Evolutionary conservation across 2,888 invertebrate genomes (phyloP), one percentile per base, ranked within the genome.

Genomic region (Matsumyia berberina): DNA sequence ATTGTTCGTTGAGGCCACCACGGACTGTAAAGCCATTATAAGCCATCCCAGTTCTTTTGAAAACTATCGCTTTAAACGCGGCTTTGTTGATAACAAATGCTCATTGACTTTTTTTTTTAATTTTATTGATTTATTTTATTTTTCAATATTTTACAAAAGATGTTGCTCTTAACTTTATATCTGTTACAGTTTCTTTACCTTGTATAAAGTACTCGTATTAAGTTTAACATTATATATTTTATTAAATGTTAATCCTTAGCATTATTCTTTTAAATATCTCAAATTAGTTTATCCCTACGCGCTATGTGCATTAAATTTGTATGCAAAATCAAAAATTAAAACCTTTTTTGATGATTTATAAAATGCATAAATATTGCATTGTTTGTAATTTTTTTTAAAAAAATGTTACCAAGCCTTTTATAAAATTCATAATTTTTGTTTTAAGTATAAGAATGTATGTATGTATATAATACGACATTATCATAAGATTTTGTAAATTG

Each of bases 81-180:
- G n/a, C n/a, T n/a, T n/a, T n/a, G n/a, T n/a, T n/a, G n/a, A n/a
- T n/a, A n/a, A n/a, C n/a, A 31, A 55, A 15, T 2, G 12, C 2
- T 8, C 35, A 31, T 4, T 24, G 19, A 7, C 19, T 3, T 31
- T 62, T 5, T n/a, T 35, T 24, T 31, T 31, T 31, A n/a, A 19
- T 49, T 29, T 49, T 35, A 57, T 49, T 58, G 12, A 29, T 49
- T 70, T 57, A 24, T 31, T 53, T 66, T 42, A 37, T 49, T 46
- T 70, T 70, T 57, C 15, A 57, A 29, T 69, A 57, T 69, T 58
- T 35, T 70, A 70, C 70, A 69, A 70, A 57, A 70, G n/a, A 17
- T 57, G 12, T 15, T 35, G 33, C 15, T n/a, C 5, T 55, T 39
- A 33, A 12, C 33, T 44, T 31, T 17, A 17, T 33, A 15, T 0